Base-by-base conservation (phyloP, 2,797 vertebrate genomes). In the Vireo griseus region DNA sequence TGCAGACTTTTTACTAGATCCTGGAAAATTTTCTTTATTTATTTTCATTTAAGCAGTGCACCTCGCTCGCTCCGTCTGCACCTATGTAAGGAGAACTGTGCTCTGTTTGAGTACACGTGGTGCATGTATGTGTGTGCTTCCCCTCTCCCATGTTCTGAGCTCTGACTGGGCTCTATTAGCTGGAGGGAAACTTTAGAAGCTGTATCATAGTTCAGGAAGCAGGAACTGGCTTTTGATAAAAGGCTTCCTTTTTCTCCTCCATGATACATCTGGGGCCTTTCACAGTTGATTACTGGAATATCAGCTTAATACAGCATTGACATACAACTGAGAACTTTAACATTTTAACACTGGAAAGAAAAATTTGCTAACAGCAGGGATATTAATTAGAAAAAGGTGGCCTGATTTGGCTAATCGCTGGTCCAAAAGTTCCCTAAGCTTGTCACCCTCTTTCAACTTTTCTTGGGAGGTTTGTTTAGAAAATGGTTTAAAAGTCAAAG, bases 161-260 rank as follows among this genome's bases (percentile, higher is more conserved):
- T 90, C 83, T 92, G 87, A 93, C 86, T 96, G 78, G 11, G 31
- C 81, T 91, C 76, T 87, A 8, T 92, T 95, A 96, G 91, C 92
- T 86, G 79, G 51, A 92, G 73, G 66, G 90, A 97, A 97, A 97
- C 80, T 93, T 95, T 74, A 97, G 95, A 97, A 97, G 80, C 75
- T 84, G 16, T 96, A 97, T 97, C 94, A 90, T 26, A 97, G 87
- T 97, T 97, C 96, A 97, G 97, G 97, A 98, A 98, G 95, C 96
- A 97, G 96, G 96, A 98, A 97, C 88, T 96, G 96, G 97, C 95
- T 96, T 96, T 97, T 97, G 97, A 98, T 97, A 96, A 98, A 98
- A 98, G 97, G 67, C 76, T 98, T 98, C 97, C 97, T 76, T 95
- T 95, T 97, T 97, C 90, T 97, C 29, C 80, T 96, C 86, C 90